A percentile compares a stretch with the other conserved stretches of the same genome.
Evolutionary conservation across 2,113 vertebrate species (phyloP).

Genomic region (Brachyistius frenatus): DNA sequence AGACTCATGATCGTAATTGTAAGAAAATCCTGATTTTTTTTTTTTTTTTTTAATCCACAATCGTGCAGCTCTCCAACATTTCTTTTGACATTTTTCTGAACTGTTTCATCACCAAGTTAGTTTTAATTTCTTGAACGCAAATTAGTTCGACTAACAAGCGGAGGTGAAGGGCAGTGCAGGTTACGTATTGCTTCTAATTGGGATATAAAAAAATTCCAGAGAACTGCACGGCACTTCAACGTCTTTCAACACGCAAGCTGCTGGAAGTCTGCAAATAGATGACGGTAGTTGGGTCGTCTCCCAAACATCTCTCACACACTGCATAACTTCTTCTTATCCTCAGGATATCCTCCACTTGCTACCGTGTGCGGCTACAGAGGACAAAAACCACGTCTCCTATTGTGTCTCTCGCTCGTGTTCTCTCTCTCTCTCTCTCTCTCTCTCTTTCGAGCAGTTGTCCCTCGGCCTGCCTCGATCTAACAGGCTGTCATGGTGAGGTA

Average conservation of each 20-base stretch:
- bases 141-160: no score
- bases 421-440: slow-evolving; percentile 19
- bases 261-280: neutral
- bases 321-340: slow-evolving; percentile 3
- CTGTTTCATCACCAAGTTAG: no score
- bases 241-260: neutral
- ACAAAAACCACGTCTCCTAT: slow-evolving; percentile 19
- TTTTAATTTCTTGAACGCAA: no score
- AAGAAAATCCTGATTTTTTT: no score
- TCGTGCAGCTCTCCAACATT: no score
- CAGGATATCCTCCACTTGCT: neutral
- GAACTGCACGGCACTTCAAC: neutral
- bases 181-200: no score
- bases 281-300: neutral
- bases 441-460: slow-evolving; percentile 59
- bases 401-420: slow-evolving; percentile 19
- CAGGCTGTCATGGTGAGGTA: slow-evolving; percentile 68
- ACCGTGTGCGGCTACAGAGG: slow-evolving; percentile 37
- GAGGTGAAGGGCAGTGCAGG: no score
- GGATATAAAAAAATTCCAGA: no score
- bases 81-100: no score
- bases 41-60: no score
- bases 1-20: no score
- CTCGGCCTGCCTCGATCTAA: slow-evolving; percentile 61
- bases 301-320: slow-evolving; percentile 10